Base-by-base conservation (phyloP, 2,888 invertebrate species). In the Globia sparganii region DNA sequence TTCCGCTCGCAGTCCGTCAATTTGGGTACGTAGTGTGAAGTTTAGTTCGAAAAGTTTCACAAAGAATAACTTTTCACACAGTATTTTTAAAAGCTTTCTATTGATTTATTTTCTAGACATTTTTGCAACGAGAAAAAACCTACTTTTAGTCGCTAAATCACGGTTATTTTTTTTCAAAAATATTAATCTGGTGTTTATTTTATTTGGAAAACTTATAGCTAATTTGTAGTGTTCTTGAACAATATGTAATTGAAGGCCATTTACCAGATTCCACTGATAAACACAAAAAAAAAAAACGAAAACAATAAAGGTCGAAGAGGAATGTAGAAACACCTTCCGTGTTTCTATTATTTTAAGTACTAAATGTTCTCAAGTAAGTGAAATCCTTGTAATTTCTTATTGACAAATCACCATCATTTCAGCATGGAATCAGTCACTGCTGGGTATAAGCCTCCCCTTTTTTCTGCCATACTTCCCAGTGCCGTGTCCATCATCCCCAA, bases 21-120 rank as follows among this genome's bases (percentile, higher is more conserved):
- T 86, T 87, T 86, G 83, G 85, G 77, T 75, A 76, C 83, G 77
- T 85, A 83, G 86, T 83, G 87, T 83, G 81, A 79, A 86, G 75
- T 86, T 86, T 77, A 78, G 80, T 85, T 86, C 71, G 58, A 72
- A 78, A 86, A 86, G 58, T 87, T 85, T 61, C 67, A 49, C 73
- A 77, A 87, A 83, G 80, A 84, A 81, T 84, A 84, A 81, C 83
- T 87, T 85, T 84, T 75, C 81, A 83, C 58, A 83, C 75, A 68
- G 76, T 75, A 74, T 80, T 83, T 71, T 77, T 73, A 81, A 77
- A 83, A 81, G 85, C 78, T 77, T 83, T 83, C 68, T 59, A 84
- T 84, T 69, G 74, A 72, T 72, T 72, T 70, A 49, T 67, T 80
- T 75, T 69, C 53, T 53, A 80, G 69, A 31, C 53, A 6, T 66